A percentile compares a stretch with the other conserved stretches of the same genome.
Evolutionary conservation across 2,797 vertebrate genomes (phyloP).

Genomic region (Rhinogobio ventralis): DNA sequence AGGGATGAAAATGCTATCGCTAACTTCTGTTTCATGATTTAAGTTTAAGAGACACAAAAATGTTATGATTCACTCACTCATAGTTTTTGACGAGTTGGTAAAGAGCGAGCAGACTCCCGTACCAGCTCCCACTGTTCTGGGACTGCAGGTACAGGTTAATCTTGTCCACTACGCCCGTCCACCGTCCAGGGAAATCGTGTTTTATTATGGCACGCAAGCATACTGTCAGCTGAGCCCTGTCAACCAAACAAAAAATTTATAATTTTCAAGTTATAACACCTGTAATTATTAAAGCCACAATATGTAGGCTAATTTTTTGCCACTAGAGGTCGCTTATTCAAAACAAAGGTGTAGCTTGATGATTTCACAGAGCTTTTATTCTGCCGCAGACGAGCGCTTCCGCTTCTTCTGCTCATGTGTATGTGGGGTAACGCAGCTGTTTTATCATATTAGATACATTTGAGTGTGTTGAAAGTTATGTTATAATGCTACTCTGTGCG

Average conservation of each 20-base stretch:
- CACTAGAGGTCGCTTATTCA: too few relatives aligned
- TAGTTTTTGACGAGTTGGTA: constrained; percentile 99
- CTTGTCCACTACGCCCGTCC: constrained; percentile 95
- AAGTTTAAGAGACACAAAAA: not conserved
- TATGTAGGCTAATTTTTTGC: too few relatives aligned
- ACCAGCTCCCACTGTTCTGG: constrained; percentile 91
- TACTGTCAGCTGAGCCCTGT: constrained; percentile 93
- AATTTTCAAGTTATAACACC: not conserved
- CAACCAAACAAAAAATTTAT: not conserved
- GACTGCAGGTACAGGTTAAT: constrained; percentile 90
- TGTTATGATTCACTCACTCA: constrained; percentile 83
- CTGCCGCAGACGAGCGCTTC: too few relatives aligned
- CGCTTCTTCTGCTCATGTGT: too few relatives aligned
- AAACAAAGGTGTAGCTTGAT: too few relatives aligned
- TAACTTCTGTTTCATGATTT: not conserved
- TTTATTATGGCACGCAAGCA: constrained; percentile 95
- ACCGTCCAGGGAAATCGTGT: constrained; percentile 95
- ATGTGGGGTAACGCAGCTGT: too few relatives aligned
- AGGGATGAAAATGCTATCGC: not conserved
- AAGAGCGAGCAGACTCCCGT: constrained; percentile 92
- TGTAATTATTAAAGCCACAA: not conserved
- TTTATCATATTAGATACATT: too few relatives aligned
- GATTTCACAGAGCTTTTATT: too few relatives aligned
- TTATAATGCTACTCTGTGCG: too few relatives aligned
- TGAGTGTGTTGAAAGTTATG: too few relatives aligned